Base-by-base conservation (phyloP, 2,888 invertebrate genomes). In the Hoplodrina blanda region DNA sequence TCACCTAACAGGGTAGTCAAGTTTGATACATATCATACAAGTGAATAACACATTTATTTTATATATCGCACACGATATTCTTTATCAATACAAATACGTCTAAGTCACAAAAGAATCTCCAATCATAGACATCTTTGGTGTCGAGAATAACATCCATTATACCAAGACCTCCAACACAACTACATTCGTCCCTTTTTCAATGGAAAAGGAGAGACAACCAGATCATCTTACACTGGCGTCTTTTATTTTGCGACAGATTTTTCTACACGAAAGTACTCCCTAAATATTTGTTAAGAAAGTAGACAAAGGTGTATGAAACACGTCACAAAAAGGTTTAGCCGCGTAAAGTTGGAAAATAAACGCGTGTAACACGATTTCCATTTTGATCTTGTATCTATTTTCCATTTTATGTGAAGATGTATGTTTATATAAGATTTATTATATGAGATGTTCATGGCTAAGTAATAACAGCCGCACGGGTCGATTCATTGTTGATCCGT, bases 111-210 rank as follows among this genome's bases (percentile, higher is more conserved):
- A 82, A 69, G 81, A 81, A 78, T 81, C 72, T 78, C 72, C 81
- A 78, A 82, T 83, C 82, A 81, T 82, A 81, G 73, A 70, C 78
- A 79, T 81, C 76, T 73, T 78, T 82, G 74, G 74, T 73, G 71
- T 57, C 57, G 62, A 65, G 78, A 82, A 76, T 70, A 71, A 74
- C 70, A 59, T 55, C 81, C 73, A 71, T 63, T 73, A 49, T 53
- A 56, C 20, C 4, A 49, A 60, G 78, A 74, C 8, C 78, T 54
- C n/a, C 55, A 20, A 19, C 71, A 62, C 20, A 65, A 61, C 62
- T 20, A 57, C 25, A 44, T 54, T 20, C 59, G 30, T 25, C 25
- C n/a, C 19, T 73, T 71, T 46, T 73, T 63, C 69, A 69, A 73
- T 81, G 60, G 68, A 69, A 67, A 50, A 54, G 49, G 25, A 54